Conservation (phyloP, 2,888 invertebrate species). For the Boloria euphrosyne region DNA sequence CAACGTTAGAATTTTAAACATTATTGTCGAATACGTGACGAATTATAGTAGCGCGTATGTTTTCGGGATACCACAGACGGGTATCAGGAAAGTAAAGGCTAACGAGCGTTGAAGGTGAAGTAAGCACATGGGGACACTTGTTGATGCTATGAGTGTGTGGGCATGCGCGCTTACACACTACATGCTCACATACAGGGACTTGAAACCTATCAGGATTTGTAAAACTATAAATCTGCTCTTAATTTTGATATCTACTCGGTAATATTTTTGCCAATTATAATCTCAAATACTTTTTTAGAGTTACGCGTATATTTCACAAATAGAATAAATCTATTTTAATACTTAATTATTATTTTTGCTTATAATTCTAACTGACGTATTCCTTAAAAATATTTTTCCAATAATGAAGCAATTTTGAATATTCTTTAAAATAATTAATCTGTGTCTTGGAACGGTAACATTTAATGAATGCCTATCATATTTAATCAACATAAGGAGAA, state of each 20-base stretch:
- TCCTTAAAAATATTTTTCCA: no score
- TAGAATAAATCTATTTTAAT: no score
- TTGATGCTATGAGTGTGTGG: constrained; percentile 61
- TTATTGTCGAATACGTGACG: neutral
- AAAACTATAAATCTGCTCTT: neutral
- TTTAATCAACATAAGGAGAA: constrained; percentile 49
- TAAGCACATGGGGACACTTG: constrained; percentile 78
- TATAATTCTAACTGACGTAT: no score
- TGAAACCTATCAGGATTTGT: neutral
- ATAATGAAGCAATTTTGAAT: no score
- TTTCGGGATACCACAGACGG: constrained; percentile 14
- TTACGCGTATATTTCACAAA: no score
- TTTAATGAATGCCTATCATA: constrained; percentile 17
- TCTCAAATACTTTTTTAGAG: no score
- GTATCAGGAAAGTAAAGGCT: constrained; percentile 13
- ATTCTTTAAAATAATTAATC: no score
- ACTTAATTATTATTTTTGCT: no score
- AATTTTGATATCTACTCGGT: no score
- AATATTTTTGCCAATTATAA: no score
- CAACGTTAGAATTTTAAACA: no score
- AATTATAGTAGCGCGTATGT: neutral
- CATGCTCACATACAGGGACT: constrained; percentile 23
- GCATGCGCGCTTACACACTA: constrained; percentile 56
- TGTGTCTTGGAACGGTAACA: neutral
- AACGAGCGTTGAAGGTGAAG: constrained; percentile 43